These are phyloP conservation scores for Halcyon leucocephala DNA, from an alignment of 2,797 vertebrate genomes.

Conservation along the genomic window DNA sequence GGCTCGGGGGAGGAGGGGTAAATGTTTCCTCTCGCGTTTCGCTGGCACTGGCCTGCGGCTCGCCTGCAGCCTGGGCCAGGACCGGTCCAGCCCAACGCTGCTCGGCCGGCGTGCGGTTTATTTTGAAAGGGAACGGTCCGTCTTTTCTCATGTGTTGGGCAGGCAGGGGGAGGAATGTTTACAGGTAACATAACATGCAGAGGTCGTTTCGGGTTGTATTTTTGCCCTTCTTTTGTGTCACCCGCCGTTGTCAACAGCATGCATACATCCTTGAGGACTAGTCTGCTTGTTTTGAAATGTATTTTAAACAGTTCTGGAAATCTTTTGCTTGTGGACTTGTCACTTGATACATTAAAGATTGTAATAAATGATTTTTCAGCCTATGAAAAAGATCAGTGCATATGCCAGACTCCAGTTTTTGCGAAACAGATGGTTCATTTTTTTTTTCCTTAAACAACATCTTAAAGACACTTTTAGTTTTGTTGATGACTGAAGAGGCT, in stretches of 20 bases:
- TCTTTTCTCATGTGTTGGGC: not conserved
- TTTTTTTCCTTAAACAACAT: not conserved
- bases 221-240: not conserved
- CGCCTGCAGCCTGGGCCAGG: not conserved
- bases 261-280: not conserved
- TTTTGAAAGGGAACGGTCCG: not conserved
- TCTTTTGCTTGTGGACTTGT: not conserved
- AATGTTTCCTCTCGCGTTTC: not conserved
- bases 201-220: not conserved
- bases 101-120: not conserved
- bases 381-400: not conserved
- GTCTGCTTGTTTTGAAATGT: not conserved
- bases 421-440: not conserved
- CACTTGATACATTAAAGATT: not conserved
- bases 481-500: not conserved
- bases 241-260: not conserved
- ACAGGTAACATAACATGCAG: not conserved
- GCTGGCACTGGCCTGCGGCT: too few relatives aligned
- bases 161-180: not conserved
- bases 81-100: not conserved
- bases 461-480: not conserved
- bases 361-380: conserved; percentile 2
- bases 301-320: not conserved
- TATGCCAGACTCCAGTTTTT: not conserved
- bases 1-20: not conserved